Conservation (phyloP, 2,113 vertebrate genomes). For the Chionodraco myersi region DNA sequence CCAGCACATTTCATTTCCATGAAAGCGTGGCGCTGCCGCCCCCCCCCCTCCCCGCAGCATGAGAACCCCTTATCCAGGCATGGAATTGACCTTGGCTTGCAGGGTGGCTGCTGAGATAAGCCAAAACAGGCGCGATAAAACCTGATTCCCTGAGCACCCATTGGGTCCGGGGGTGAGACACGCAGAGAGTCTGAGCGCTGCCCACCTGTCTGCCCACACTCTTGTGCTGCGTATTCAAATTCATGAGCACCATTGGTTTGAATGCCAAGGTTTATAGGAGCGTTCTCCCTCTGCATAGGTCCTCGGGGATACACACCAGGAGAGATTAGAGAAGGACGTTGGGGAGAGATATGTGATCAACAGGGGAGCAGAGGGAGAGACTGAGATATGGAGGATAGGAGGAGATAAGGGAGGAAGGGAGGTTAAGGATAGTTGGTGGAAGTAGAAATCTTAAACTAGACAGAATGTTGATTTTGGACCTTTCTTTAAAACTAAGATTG, state of each 20-base stretch:
- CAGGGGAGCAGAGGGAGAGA: conserved; percentile 44
- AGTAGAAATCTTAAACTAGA: conserved; percentile 17
- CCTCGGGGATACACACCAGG: conserved; percentile 60
- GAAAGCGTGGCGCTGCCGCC: not conserved
- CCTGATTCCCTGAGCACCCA: conserved; percentile 44
- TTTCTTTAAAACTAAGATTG: conserved; percentile 8
- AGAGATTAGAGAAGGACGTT: conserved; percentile 67
- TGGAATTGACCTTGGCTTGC: conserved; percentile 72
- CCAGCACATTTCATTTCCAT: conserved; percentile 1
- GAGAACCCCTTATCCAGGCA: conserved; percentile 53
- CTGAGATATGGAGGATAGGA: conserved; percentile 40
- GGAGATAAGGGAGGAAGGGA: conserved; percentile 39
- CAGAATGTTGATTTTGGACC: conserved; percentile 15
- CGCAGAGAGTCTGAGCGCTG: conserved; percentile 25
- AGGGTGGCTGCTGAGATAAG: conserved; percentile 64
- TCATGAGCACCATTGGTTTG: conserved; percentile 74
- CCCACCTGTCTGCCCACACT: conserved; percentile 41
- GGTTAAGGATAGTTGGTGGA: conserved; percentile 19
- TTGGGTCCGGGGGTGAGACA: conserved; percentile 18
- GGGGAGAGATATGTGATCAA: conserved; percentile 63
- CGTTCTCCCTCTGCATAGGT: conserved; percentile 55
- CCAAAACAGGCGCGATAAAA: conserved; percentile 65
- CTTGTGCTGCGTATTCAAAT: conserved; percentile 75
- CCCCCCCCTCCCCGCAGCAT: conserved; percentile 6
- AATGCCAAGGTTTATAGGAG: conserved; percentile 78